Base-by-base conservation (phyloP, 2,888 invertebrate species). In the Lasioglossum lativentre region DNA sequence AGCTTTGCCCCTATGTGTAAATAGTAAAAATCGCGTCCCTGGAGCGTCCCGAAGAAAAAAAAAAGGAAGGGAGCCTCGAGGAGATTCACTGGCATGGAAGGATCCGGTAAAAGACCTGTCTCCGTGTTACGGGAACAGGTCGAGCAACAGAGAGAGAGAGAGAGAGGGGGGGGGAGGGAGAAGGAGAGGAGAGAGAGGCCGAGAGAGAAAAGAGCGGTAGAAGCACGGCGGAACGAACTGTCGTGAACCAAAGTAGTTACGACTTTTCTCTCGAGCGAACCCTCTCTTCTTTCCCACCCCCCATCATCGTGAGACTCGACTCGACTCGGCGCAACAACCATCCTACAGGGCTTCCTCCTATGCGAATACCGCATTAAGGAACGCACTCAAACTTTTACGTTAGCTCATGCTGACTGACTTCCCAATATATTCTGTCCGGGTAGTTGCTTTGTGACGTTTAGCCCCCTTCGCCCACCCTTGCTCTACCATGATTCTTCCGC, bases 191-290 rank as follows among this genome's bases (percentile, higher is more conserved):
- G 75, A 59, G 52, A 59, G 82, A 56, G 52, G 59, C 52, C 59
- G 75, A 82, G 80, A 45, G 59, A 76, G 81, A 63, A 72, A 52
- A 76, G 19, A 77, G 45, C 56, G 40, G 82, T 71, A 77, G 78
- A 68, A 86, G 80, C 66, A 78, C 73, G 42, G 83, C 78, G 87
- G 84, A 87, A 90, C 80, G 87, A 71, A 74, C 87, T 87, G 83
- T 82, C 85, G 83, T 83, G 91, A 90, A 88, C 83, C 90, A 88
- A 90, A 88, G 90, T 89, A 88, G 89, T 90, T 91, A 90, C 88
- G 90, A 91, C 89, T 89, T 88, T 86, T 88, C 87, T 78, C 83
- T 63, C 75, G 45, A 59, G 77, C 47, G 71, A 30, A 16, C 78
- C 45, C 75, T 75, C 68, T 38, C 66, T 73, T 75, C 66, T 56